Conservation (phyloP, 2,888 invertebrate genomes). For the Andrena flavipes region DNA sequence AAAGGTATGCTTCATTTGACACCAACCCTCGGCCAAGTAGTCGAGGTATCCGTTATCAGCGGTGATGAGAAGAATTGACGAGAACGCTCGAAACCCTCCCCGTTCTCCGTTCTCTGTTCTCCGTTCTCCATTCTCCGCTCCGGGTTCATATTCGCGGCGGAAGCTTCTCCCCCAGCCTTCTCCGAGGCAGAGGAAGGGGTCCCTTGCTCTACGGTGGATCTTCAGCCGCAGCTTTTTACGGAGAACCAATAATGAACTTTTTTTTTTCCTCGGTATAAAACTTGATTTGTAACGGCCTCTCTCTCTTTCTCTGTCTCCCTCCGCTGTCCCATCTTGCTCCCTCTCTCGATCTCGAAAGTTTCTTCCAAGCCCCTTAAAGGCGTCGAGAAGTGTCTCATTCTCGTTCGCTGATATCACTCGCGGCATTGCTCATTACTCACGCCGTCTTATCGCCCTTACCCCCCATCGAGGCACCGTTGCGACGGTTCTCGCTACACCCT, state of each 20-base stretch:
- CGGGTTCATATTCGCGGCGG: conserved; percentile 64
- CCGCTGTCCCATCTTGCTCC: conserved; percentile 63
- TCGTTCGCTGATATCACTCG: conserved; percentile 83
- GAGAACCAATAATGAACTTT: conserved; percentile 84
- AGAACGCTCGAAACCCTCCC: conserved; percentile 64
- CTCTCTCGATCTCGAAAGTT: conserved; percentile 41
- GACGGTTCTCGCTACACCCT: conserved; percentile 63
- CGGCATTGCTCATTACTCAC: conserved; percentile 85
- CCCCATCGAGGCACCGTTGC: conserved; percentile 77
- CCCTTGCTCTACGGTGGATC: conserved; percentile 65
- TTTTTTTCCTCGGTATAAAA: conserved; percentile 82
- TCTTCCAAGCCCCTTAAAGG: conserved; percentile 50
- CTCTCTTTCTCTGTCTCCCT: conserved; percentile 63
- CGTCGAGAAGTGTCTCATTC: conserved; percentile 76
- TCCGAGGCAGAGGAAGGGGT: conserved; percentile 23
- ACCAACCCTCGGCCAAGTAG: conserved; percentile 14
- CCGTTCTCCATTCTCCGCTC: not conserved
- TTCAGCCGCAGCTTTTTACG: conserved; percentile 79
- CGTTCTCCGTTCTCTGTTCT: conserved; percentile 20
- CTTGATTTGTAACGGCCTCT: conserved; percentile 82
- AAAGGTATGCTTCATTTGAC: conserved; percentile 40
- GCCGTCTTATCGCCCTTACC: conserved; percentile 82
- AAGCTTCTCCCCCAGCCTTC: conserved; percentile 43
- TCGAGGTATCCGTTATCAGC: conserved; percentile 70
- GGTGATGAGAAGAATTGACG: conserved; percentile 74